Conservation (phyloP, 2,888 invertebrate species). For the Priocnemis perturbator region DNA sequence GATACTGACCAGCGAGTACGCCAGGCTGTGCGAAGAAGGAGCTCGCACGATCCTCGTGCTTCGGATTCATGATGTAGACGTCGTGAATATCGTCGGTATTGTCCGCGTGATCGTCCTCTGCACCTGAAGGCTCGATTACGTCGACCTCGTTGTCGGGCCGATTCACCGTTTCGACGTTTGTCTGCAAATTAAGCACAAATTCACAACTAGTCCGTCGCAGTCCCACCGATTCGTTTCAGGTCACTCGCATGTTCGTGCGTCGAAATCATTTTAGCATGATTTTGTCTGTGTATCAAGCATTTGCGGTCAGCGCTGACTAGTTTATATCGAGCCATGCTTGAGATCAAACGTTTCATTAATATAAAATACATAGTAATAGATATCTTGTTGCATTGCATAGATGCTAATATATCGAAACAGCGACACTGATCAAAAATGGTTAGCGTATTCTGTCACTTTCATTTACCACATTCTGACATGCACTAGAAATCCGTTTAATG, state of each 20-base stretch:
- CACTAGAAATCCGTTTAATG: not conserved
- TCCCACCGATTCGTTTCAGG: constrained; percentile 32
- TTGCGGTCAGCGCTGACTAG: too few relatives aligned
- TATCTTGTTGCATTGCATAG: too few relatives aligned
- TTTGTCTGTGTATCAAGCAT: not conserved
- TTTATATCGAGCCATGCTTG: too few relatives aligned
- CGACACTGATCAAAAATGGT: too few relatives aligned
- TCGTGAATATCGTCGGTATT: constrained; percentile 77
- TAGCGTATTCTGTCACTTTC: too few relatives aligned
- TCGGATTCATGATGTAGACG: constrained; percentile 88
- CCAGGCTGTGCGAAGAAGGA: constrained; percentile 97
- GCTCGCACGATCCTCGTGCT: constrained; percentile 88
- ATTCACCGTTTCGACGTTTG: constrained; percentile 63
- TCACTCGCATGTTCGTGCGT: not conserved
- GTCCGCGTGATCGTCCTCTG: constrained; percentile 66
- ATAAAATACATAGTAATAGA: too few relatives aligned
- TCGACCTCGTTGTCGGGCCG: constrained; percentile 68
- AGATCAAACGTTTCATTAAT: too few relatives aligned
- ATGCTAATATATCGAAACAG: too few relatives aligned
- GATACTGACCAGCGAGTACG: constrained; percentile 88
- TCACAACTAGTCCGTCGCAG: not conserved
- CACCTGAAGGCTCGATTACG: constrained; percentile 60
- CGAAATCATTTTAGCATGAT: too few relatives aligned
- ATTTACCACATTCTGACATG: too few relatives aligned
- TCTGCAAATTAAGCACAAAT: constrained; percentile 50